A percentile compares a stretch with the other conserved stretches of the same genome.
phyloP scores from a whole-genome alignment of 2,888 invertebrate species.

The Ferdinandea cuprea region DNA sequence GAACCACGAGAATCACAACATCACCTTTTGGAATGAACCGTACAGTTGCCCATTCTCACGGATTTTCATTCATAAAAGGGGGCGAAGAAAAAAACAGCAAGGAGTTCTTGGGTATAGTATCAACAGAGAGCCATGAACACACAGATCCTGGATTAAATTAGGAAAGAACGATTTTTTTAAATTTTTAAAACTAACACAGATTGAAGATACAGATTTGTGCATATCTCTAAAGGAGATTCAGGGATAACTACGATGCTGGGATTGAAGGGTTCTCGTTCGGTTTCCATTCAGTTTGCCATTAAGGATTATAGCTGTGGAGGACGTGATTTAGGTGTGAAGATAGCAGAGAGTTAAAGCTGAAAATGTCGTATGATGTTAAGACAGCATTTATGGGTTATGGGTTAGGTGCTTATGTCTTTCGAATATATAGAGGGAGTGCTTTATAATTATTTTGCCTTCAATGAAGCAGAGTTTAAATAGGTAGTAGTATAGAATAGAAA shows the following conservation, averaged over 20 bases:
- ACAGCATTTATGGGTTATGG: constrained; percentile 4
- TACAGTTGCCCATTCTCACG: constrained; percentile 10
- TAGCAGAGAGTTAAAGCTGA: neutral
- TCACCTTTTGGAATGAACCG: constrained; percentile 35
- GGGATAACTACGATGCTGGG: neutral
- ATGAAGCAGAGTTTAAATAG: no score
- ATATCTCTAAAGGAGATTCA: neutral
- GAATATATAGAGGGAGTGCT: neutral
- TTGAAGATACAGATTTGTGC: neutral
- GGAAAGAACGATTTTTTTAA: constrained; percentile 3
- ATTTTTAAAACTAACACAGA: constrained; percentile 10
- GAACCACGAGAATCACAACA: constrained; percentile 31
- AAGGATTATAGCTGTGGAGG: constrained; percentile 10
- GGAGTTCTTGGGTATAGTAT: neutral
- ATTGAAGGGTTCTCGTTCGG: neutral
- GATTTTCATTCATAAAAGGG: constrained; percentile 2
- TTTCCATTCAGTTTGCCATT: neutral
- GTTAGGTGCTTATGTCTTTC: neutral
- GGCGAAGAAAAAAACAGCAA: neutral
- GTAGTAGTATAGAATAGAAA: no score
- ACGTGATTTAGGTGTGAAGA: neutral
- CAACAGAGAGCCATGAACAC: constrained; percentile 23
- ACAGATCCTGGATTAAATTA: constrained; percentile 46
- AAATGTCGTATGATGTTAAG: neutral
- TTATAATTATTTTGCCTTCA: neutral